Conservation (phyloP, 2,797 vertebrate genomes). For the Hozukius guyotensis region DNA sequence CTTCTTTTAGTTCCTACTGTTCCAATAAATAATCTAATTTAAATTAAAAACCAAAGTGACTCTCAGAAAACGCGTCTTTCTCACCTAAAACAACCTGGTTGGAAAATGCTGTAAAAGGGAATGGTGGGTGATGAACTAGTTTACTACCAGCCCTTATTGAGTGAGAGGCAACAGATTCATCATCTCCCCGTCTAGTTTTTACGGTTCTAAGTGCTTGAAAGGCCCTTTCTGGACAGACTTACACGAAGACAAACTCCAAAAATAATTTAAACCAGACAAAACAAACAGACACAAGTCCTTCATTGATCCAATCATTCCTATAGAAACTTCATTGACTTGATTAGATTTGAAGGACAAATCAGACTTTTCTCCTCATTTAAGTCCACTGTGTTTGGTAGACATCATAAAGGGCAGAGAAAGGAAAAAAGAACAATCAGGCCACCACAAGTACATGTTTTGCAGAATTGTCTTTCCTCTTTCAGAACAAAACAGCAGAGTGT, state of each 20-base stretch:
- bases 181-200: conserved; percentile 28
- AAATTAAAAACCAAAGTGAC: conserved; percentile 40
- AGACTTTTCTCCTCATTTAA: conserved; percentile 75
- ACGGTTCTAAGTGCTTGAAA: conserved; percentile 64
- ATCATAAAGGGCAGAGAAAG: conserved; percentile 63
- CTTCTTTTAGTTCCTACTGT: background rate
- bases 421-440: conserved; percentile 60
- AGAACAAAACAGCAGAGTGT: conserved; percentile 53
- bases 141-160: conserved; percentile 82
- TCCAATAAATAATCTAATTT: conserved; percentile 61
- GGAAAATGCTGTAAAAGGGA: conserved; percentile 49
- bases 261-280: conserved; percentile 50
- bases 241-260: conserved; percentile 11
- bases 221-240: conserved; percentile 38
- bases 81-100: conserved; percentile 37
- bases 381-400: conserved; percentile 70
- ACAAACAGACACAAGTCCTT: conserved; percentile 39
- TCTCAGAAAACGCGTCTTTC: conserved; percentile 24
- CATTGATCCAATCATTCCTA: conserved; percentile 50
- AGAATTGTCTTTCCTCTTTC: conserved; percentile 57
- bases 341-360: conserved; percentile 56
- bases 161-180: conserved; percentile 66
- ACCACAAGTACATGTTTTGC: conserved; percentile 57
- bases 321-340: conserved; percentile 43
- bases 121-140: conserved; percentile 62